Evolutionary conservation across 2,888 invertebrate genomes (phyloP), one percentile per base, ranked within the genome.

Genomic region (Synanthedon vespiformis): DNA sequence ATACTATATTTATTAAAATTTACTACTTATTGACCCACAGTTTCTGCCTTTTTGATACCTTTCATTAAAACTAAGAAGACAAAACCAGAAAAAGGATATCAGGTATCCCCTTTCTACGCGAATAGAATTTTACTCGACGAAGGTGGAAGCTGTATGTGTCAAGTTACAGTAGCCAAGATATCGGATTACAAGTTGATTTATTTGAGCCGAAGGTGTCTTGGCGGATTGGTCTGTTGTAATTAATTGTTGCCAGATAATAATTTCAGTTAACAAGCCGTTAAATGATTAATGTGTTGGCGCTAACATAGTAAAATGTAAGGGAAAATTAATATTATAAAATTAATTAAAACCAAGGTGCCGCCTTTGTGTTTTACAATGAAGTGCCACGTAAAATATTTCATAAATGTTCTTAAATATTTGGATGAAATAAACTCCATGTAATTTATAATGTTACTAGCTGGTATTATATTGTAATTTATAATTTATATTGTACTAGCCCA

Each of bases 171-270:
- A 70, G 72, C 71, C 12, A 48, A 48, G 58, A 58, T 72, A 75
- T 75, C 72, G 65, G 65, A 67, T 78, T 77, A 71, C 67, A 52
- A 50, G 55, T 61, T 72, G 74, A 79, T 78, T 76, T 80, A 79
- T 77, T 63, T 57, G 59, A 61, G 57, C 54, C 62, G 60, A 64
- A 71, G 70, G 69, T 74, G 77, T 76, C 71, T 61, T 58, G 58
- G 58, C 55, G 59, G 60, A 63, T 65, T 62, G 63, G 60, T 57
- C 56, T 57, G 60, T 55, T 52, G 56, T 65, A 68, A 77, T 77
- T 80, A 78, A 80, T 77, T 73, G 72, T 72, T 58, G 52, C 57
- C 55, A 58, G 70, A 67, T 72, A 73, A 74, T 73, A 70, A 72
- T 68, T 68, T 66, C 62, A 64, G 64, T 67, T 65, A 70, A 63